These are phyloP conservation scores for Lapara coniferarum DNA, from an alignment of 2,888 invertebrate species.

Conservation along the genomic window DNA sequence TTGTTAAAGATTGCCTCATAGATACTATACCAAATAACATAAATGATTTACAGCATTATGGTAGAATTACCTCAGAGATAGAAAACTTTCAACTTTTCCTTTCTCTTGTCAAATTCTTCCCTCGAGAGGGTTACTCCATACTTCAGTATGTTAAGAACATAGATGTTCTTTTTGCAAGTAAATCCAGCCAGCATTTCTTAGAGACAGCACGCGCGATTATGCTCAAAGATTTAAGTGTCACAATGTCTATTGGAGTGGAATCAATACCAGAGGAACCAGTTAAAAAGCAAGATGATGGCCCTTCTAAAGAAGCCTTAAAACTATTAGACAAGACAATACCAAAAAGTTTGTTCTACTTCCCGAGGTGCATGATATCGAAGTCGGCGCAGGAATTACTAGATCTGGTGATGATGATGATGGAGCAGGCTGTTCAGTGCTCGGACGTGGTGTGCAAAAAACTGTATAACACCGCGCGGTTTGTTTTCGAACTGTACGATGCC, in stretches of 20 bases:
- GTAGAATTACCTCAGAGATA: slow-evolving; percentile 85
- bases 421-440: slow-evolving; percentile 85
- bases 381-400: slow-evolving; percentile 86
- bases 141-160: slow-evolving; percentile 88
- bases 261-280: slow-evolving; percentile 55
- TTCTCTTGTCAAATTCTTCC: slow-evolving; percentile 83
- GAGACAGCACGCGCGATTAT: slow-evolving; percentile 88
- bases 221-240: slow-evolving; percentile 91
- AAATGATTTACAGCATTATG: slow-evolving; percentile 87
- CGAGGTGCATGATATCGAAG: slow-evolving; percentile 84
- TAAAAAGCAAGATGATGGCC: slow-evolving; percentile 38
- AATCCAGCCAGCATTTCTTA: slow-evolving; percentile 88
- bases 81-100: slow-evolving; percentile 86
- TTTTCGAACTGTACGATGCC: slow-evolving; percentile 90
- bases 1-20: slow-evolving; percentile 89
- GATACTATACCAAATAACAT: slow-evolving; percentile 90
- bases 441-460: slow-evolving; percentile 86
- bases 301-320: slow-evolving; percentile 65
- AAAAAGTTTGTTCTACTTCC: slow-evolving; percentile 76
- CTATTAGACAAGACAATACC: slow-evolving; percentile 72
- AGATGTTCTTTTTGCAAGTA: slow-evolving; percentile 89
- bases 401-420: slow-evolving; percentile 85
- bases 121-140: slow-evolving; percentile 80
- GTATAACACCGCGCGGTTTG: slow-evolving; percentile 87
- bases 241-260: slow-evolving; percentile 83